Evolutionary conservation across 1,140 invertebrate genomes (phyloP), one percentile per base, ranked within the genome.

Genomic region (Chrysomallon squamiferum): DNA sequence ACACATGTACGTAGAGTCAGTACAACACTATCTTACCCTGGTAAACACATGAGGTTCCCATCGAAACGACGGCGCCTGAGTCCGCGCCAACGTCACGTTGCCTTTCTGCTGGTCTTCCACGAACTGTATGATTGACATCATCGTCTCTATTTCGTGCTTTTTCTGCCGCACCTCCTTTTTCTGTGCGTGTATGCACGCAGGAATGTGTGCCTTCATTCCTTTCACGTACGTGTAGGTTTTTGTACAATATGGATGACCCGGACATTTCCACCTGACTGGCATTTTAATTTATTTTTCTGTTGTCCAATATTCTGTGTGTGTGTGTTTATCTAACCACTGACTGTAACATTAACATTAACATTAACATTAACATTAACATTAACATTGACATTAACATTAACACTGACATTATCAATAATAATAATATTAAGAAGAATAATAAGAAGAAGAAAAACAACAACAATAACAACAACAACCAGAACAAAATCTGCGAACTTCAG

Each of bases 91-190:
- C 3, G 75, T 77, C 18, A 77, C 71, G 60, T 77, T 77, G n/a
- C 75, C 75, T 6, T 65, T 58, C 45, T 75, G 71, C 22, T 66
- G 58, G 54, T 75, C 73, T 38, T 77, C 75, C 4, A 67, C 66
- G 47, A 75, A 75, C 38, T 67, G 60, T 11, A 77, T 66, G 20
- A 77, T 73, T 11, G 65, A 59, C 49, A 77, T 54, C 47, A 77
- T 77, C 4, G 75, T 77, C 50, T 75, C 70, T 9, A 73, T 60
- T 18, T 66, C 73, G n/a, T 71, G 66, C 30, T 61, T 54, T 33
- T 65, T 73, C n/a, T 65, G 63, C 13, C 45, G 56, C 18, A 74
- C 75, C 32, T 62, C 54, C 50, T 69, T 71, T 15, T 58, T 71
- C 58, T 75, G 70, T 32, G 75, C 75, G 45, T 66, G 50, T 38